Base-by-base conservation (phyloP, 1,140 invertebrate species). In the Cherax destructor region DNA sequence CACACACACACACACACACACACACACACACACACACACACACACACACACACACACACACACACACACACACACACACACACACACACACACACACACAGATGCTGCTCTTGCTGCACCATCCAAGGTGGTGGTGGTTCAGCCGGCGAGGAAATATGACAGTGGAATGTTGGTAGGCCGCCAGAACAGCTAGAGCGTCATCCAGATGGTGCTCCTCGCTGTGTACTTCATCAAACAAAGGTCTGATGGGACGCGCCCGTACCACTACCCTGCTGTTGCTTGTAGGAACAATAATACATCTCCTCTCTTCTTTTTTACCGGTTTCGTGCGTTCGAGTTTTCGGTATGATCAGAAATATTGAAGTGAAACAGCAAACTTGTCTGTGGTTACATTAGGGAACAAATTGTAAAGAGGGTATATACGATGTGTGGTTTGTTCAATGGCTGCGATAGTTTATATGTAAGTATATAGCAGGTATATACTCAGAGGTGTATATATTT, bases 51-150 rank as follows among this genome's bases (percentile, higher is more conserved):
- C 47, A 21, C 79, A 81, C 49, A 52, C 79, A 81, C 47, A 49
- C 78, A 80, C 78, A 80, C 78, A 49, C 78, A 80, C 78, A 49
- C 78, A 49, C 78, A 49, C 78, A 49, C 78, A 49, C 78, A 49
- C 78, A 49, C 52, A 56, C 52, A 56, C 52, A 56, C 52, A 56
- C 52, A 56, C 52, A 56, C 52, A 4, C 52, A 56, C 52, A 9
- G 13, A 13, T 41, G 30, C 30, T 41, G 30, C 30, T 41, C 30
- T 41, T 41, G 13, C 10, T 49, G 76, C 49, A 78, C 41, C 76
- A 69, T 80, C 50, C 24, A 56, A 9, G 47, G 3, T 13, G 52
- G 13, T 56, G 18, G 7, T n/a, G 16, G 4, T 56, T 21, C 49
- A 24, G 50, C 79, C 79, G 56, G 79, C 50, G 49, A 52, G 78